A percentile compares a stretch with the other conserved stretches of the same genome.
These are phyloP conservation scores for Capricornis sumatraensis DNA, from an alignment of 2,113 vertebrate species.

Conservation along the genomic window DNA sequence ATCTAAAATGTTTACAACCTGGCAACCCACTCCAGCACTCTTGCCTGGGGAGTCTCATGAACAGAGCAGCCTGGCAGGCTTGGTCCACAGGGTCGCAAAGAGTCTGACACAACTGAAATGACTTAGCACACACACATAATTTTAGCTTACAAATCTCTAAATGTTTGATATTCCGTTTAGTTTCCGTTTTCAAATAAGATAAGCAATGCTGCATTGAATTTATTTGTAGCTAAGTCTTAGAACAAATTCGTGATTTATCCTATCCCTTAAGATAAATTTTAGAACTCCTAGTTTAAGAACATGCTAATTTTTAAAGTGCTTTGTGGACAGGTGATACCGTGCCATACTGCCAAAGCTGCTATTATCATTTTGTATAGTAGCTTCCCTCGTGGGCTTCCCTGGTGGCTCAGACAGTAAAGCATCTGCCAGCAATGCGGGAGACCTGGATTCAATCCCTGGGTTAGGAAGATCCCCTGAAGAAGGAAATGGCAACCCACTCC, in stretches of 20 bases:
- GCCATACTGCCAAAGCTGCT: neutral
- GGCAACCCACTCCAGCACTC: neutral
- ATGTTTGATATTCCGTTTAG: neutral
- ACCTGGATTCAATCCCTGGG: neutral
- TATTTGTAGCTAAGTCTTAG: neutral
- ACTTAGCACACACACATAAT: neutral
- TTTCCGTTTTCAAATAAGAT: neutral
- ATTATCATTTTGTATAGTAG: neutral
- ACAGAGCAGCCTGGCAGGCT: neutral
- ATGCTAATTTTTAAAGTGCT: neutral
- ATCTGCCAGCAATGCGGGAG: neutral
- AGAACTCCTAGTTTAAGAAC: neutral
- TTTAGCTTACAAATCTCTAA: neutral
- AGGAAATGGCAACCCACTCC: neutral
- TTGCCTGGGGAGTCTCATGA: neutral
- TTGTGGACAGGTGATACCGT: neutral
- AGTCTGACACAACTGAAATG: neutral
- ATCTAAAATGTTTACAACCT: conserved; percentile 5
- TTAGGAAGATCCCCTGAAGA: neutral
- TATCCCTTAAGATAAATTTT: neutral
- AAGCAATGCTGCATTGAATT: neutral
- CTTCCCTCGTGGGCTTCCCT: neutral
- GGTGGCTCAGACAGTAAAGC: neutral
- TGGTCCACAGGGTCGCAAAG: neutral
- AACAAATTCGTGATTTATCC: neutral